These are phyloP conservation scores for Progne subis DNA, from an alignment of 2,113 vertebrate genomes.

Conservation along the genomic window DNA sequence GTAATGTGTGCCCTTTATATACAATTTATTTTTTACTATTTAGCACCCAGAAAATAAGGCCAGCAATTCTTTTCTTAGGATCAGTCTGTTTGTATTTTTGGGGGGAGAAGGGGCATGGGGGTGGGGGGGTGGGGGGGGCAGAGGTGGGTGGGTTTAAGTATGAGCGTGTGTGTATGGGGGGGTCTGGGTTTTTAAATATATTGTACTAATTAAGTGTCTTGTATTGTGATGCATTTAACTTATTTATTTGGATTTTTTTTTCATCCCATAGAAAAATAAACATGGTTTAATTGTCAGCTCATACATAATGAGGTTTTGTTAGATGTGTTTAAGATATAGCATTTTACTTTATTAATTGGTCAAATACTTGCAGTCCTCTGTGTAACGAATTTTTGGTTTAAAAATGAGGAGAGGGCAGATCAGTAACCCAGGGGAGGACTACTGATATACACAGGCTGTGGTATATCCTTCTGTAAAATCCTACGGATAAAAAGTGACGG, in stretches of 20 bases:
- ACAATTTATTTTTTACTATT: constrained; percentile 29
- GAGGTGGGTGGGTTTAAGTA: neutral
- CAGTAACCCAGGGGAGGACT: constrained; percentile 1
- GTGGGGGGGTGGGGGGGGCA: rapidly evolving
- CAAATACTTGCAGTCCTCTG: neutral
- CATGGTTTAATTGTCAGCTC: neutral
- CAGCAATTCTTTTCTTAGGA: constrained; percentile 4
- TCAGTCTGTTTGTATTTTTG: neutral
- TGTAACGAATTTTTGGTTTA: neutral
- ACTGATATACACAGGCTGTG: neutral
- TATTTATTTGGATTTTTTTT: neutral
- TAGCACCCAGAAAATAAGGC: constrained; percentile 30
- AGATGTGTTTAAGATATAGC: neutral
- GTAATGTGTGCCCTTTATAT: constrained; percentile 16
- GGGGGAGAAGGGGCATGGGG: no score
- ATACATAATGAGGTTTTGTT: constrained; percentile 15
- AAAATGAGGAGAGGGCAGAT: constrained; percentile 14
- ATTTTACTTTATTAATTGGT: constrained; percentile 56
- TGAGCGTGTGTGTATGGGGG: neutral
- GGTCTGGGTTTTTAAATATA: neutral
- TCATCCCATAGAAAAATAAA: neutral
- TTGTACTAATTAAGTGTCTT: neutral
- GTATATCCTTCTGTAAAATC: constrained; percentile 43
- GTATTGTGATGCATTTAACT: neutral
- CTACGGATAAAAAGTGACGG: neutral